Percentiles rank a stretch among this genome's conserved stretches.
Evolutionary conservation across 2,797 vertebrate genomes (phyloP).

Genomic region (Siniperca obscura): DNA sequence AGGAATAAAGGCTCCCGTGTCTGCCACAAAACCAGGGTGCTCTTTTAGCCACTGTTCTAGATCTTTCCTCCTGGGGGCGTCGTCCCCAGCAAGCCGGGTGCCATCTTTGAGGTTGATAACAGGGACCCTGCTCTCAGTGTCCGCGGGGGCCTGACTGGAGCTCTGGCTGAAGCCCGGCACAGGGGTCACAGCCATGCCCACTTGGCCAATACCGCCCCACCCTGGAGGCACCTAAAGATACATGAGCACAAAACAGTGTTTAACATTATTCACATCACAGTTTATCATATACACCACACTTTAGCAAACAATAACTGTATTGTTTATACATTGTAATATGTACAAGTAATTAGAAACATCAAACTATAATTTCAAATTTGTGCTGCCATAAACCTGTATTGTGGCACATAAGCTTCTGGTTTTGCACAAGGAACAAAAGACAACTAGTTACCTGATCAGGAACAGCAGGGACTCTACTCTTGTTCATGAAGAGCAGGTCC

Average conservation of each 20-base stretch:
- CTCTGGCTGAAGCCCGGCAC: slow-evolving; percentile 80
- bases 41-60: slow-evolving; percentile 95
- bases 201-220: slow-evolving; percentile 88
- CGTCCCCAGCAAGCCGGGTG: slow-evolving; percentile 96
- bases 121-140: slow-evolving; percentile 92
- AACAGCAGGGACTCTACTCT: slow-evolving; percentile 82
- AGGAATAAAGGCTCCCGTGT: slow-evolving; percentile 95
- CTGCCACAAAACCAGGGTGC: slow-evolving; percentile 97
- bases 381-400: neutral
- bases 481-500: slow-evolving; percentile 94
- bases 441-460: slow-evolving; percentile 87
- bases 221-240: slow-evolving; percentile 86
- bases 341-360: neutral
- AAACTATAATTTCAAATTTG: neutral
- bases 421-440: neutral
- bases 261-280: neutral
- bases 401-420: neutral
- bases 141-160: slow-evolving; percentile 81
- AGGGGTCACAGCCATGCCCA: slow-evolving; percentile 82
- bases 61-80: slow-evolving; percentile 94
- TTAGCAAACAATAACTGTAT: neutral
- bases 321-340: neutral
- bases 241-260: neutral
- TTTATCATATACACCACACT: neutral
- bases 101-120: slow-evolving; percentile 99